Base-by-base conservation (phyloP, 1,140 invertebrate species). In the Brachionus asplanchnoidis region DNA sequence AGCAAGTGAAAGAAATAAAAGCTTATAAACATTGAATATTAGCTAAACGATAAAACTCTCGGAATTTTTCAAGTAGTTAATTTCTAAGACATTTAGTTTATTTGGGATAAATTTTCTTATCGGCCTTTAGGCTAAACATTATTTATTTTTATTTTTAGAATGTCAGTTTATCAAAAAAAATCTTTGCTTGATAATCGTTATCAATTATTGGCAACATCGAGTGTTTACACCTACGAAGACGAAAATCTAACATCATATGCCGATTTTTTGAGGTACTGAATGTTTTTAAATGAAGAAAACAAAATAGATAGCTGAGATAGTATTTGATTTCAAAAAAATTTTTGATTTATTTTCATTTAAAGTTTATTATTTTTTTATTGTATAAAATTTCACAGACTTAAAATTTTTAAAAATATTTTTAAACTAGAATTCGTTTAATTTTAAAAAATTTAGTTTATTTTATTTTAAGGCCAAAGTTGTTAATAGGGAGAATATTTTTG, bases 181-280 rank as follows among this genome's bases (percentile, higher is more conserved):
- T 70, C 65, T 9, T 56, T 84, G 17, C 60, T 84, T 32, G 23
- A 84, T 20, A 70, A 84, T 84, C 60, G 82, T n/a, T 84, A 84
- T 46, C 36, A 68, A 56, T 28, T 70, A 40, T 53, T 84, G 9
- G 82, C 82, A 44, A 32, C 60, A 53, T 68, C 82, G 40, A 84
- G 82, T 36, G 17, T 68, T 3, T 70, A 84, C 65, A 84, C 82
- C 1, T 84, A 84, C 20, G 82, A 84, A 32, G 82, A 84, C 32
- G 82, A 84, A 28, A 68, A 84, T 70, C 11, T 84, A 12, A 68
- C 60, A 20, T 68, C 60, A 17, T 84, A 84, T 20, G 82, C 82
- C 17, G 82, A 84, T 14, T 84, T 84, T 84, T 84, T 84, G 46
- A 68, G 50, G 82, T 84, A 73, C 9, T 23, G 9, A 12, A 26